These are phyloP conservation scores for Aphaenogaster floridana DNA, from an alignment of 1,140 invertebrate species.

Conservation along the genomic window DNA sequence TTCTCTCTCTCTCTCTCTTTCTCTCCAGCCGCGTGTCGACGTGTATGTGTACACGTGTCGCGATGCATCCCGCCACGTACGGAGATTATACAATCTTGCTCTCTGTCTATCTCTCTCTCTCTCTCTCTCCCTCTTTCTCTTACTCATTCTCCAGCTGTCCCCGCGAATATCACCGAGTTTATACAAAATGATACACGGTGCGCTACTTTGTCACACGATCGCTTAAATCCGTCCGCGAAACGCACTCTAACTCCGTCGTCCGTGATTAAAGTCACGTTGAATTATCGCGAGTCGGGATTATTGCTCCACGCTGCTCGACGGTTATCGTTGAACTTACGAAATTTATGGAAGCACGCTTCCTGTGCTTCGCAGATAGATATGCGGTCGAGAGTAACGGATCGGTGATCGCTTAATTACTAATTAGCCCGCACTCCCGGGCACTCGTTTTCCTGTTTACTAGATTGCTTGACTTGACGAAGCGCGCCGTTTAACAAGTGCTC, in stretches of 20 bases:
- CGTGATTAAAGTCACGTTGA: slow-evolving; percentile 74
- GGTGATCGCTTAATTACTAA: slow-evolving; percentile 27
- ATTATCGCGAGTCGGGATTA: slow-evolving; percentile 71
- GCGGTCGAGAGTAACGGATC: neutral
- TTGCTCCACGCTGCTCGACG: slow-evolving; percentile 17
- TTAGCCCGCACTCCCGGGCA: neutral
- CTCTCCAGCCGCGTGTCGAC: slow-evolving; percentile 11
- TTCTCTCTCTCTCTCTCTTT: slow-evolving; percentile 16
- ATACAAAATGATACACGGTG: slow-evolving; percentile 76
- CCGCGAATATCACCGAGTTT: slow-evolving; percentile 65
- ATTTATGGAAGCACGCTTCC: slow-evolving; percentile 64
- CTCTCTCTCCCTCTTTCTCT: neutral
- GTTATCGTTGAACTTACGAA: slow-evolving; percentile 62
- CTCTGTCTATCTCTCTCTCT: neutral
- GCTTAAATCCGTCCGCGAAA: slow-evolving; percentile 72
- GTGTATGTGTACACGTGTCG: slow-evolving; percentile 32
- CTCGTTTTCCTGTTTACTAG: slow-evolving; percentile 4
- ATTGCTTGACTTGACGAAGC: neutral
- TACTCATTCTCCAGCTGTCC: neutral
- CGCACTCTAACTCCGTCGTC: neutral
- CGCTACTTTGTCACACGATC: slow-evolving; percentile 76
- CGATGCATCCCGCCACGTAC: slow-evolving; percentile 24
- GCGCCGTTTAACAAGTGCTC: neutral
- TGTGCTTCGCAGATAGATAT: slow-evolving; percentile 8
- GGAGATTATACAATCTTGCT: slow-evolving; percentile 64